These are phyloP conservation scores for Ceratotherium simum DNA, from an alignment of 2,113 vertebrate species.

Conservation along the genomic window DNA sequence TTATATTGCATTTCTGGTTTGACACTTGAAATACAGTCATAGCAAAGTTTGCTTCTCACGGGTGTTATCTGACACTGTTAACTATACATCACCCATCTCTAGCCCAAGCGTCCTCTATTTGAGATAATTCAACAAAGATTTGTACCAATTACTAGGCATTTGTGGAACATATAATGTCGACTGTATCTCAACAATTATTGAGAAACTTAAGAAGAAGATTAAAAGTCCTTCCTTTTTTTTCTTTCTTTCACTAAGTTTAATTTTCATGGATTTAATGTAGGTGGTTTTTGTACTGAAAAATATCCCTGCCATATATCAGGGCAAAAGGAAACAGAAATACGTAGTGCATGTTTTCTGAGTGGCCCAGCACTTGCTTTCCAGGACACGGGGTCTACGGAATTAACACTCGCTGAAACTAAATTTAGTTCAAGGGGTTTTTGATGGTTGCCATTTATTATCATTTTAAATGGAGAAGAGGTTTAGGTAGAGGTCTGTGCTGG, in stretches of 20 bases:
- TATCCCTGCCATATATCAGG: background rate
- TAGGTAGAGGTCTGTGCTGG: background rate
- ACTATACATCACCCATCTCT: background rate
- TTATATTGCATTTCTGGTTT: background rate
- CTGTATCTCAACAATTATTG: constrained; percentile 55
- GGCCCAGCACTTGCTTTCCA: background rate
- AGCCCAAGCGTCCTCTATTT: background rate
- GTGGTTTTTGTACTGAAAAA: background rate
- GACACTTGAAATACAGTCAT: background rate
- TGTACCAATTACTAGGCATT: background rate
- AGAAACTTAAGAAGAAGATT: background rate
- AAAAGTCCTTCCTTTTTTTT: background rate
- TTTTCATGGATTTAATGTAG: background rate
- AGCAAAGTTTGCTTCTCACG: background rate
- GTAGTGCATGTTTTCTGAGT: background rate
- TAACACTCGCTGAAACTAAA: background rate
- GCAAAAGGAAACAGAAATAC: background rate
- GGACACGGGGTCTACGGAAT: background rate
- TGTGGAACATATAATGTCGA: background rate
- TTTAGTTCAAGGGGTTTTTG: background rate
- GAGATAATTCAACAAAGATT: constrained; percentile 2
- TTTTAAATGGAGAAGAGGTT: background rate
- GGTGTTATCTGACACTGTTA: background rate
- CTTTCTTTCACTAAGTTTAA: background rate
- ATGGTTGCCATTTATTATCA: background rate